These are phyloP conservation scores for Ciconia boyciana DNA, from an alignment of 2,113 vertebrate species.

Conservation along the genomic window DNA sequence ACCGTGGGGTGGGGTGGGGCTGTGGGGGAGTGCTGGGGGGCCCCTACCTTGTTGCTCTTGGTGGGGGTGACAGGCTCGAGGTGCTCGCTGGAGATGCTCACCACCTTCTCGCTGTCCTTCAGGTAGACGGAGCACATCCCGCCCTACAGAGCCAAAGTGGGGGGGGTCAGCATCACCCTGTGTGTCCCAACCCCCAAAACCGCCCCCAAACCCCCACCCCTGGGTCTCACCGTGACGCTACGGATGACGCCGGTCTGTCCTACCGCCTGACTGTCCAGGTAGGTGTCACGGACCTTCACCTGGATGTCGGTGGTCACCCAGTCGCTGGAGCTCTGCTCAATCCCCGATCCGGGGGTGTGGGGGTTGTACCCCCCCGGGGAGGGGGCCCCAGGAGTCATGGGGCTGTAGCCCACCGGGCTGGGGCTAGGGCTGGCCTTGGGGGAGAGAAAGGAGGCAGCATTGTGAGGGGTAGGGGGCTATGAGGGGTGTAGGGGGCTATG, in stretches of 20 bases:
- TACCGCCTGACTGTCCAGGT: constrained; percentile 84
- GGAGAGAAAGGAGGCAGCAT: not conserved
- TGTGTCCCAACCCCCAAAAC: not conserved
- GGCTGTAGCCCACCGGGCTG: constrained; percentile 91
- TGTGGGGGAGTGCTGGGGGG: not conserved
- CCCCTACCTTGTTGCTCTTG: constrained; percentile 90
- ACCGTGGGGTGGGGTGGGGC: too few relatives aligned
- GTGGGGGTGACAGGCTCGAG: constrained; percentile 91
- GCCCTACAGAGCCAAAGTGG: constrained; percentile 64
- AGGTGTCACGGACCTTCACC: constrained; percentile 89
- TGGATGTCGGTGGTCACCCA: constrained; percentile 96
- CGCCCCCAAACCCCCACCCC: too few relatives aligned
- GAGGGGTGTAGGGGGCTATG: not conserved
- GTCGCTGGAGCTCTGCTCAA: constrained; percentile 89
- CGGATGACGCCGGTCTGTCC: constrained; percentile 88
- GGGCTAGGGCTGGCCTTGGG: constrained; percentile 90
- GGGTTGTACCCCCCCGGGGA: constrained; percentile 94
- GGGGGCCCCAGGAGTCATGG: constrained; percentile 93
- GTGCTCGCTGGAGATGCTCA: constrained; percentile 92
- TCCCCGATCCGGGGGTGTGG: constrained; percentile 91
- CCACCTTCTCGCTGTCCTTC: constrained; percentile 90
- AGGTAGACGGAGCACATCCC: constrained; percentile 93
- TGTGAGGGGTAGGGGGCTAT: not conserved
- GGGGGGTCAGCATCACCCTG: not conserved
- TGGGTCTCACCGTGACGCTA: constrained; percentile 82